Evolutionary conservation across 2,113 vertebrate genomes (phyloP).

Genomic region (Sander lucioperca): DNA sequence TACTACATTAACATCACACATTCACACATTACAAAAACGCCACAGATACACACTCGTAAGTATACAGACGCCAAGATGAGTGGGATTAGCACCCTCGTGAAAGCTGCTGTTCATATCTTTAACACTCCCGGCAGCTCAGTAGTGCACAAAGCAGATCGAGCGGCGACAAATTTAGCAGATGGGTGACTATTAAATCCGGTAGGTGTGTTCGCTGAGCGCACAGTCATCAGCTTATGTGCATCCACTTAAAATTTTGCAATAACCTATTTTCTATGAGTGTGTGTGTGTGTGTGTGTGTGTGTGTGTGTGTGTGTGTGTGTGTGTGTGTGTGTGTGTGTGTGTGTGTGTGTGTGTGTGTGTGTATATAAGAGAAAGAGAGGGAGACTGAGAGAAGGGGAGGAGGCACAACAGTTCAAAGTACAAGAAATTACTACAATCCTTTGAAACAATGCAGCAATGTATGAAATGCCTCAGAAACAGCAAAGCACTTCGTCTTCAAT

Average conservation of each 20-base stretch:
- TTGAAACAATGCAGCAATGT: constrained; percentile 45
- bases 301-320: background rate
- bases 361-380: constrained; percentile 7
- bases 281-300: background rate
- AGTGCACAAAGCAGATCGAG: constrained; percentile 44
- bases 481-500: constrained; percentile 13
- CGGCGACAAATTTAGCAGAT: constrained; percentile 61
- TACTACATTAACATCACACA: constrained; percentile 2
- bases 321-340: background rate
- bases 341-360: background rate
- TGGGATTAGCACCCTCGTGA: constrained; percentile 45
- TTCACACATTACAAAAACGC: constrained; percentile 5
- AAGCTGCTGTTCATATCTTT: constrained; percentile 48
- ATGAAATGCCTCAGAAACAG: constrained; percentile 25
- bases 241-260: constrained; percentile 50
- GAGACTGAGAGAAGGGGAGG: constrained; percentile 44
- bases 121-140: constrained; percentile 42
- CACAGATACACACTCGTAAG: constrained; percentile 1
- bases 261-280: constrained; percentile 34
- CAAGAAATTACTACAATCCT: constrained; percentile 49
- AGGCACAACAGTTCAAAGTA: constrained; percentile 23
- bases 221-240: constrained; percentile 54
- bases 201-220: constrained; percentile 55
- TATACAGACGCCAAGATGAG: constrained; percentile 21
- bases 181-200: constrained; percentile 65